Evolutionary conservation across 2,113 vertebrate species (phyloP), one percentile per base, ranked within the genome.

Genomic region (Pyxicephalus adspersus): DNA sequence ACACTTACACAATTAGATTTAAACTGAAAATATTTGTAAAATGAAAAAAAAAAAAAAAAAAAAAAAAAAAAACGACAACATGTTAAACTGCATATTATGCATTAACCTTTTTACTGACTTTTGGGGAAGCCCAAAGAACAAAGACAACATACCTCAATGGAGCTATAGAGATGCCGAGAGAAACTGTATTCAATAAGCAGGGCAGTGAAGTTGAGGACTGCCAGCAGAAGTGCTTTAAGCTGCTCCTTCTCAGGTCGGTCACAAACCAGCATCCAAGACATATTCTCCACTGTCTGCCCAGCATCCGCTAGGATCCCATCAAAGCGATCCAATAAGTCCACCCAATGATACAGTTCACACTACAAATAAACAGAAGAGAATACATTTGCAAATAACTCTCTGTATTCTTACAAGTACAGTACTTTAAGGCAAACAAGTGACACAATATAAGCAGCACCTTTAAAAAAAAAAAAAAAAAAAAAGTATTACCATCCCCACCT

Each of bases 291-390:
- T 0, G 96, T 96, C 84, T 97, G 95, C 28, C 97, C 96, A 13
- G 96, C 97, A 80, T 98, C 96, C 65, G 96, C 95, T 74, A 98
- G 90, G 86, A 98, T 95, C 64, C 96, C 96, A 91, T 98, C 96
- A 29, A 98, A 98, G 81, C 96, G 96, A 84, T 98, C 97, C 88
- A 98, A 89, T 13, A 98, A 91, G 85, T 98, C 97, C 87, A 98
- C 97, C 97, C 97, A 98, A 86, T 98, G 96, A 92, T 98, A 98
- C 81, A 98, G 92, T 91, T 98, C 97, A 81, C 97, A 97, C 96
- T 98, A 85, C 1, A 81, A 28, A 78, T 25, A 6, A 20, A 7
- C 60, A 50, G 15, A 26, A 25, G 20, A 2, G 3, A 3, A 26
- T 63, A 0, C 29, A 67, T 58, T n/a, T 1, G 57, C n/a, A n/a